Evolutionary conservation across 1,140 invertebrate species (phyloP).

Genomic region (Cyphomyrmex costatus): DNA sequence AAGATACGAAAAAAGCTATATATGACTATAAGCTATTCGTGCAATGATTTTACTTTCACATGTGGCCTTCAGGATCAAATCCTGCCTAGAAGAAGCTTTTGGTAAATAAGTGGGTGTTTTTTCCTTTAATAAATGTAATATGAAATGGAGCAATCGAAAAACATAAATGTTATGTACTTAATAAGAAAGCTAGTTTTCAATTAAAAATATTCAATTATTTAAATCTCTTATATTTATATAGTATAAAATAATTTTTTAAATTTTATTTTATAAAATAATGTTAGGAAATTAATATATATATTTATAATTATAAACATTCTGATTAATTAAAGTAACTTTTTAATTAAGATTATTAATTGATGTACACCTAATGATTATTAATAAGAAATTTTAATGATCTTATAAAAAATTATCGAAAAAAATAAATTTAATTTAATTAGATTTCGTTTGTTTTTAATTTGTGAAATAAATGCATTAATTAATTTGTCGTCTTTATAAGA

Average conservation of each 20-base stretch:
- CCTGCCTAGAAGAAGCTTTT: slow-evolving; percentile 5
- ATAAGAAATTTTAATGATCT: background rate
- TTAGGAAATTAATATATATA: too few relatives aligned
- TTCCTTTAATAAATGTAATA: background rate
- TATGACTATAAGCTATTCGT: slow-evolving; percentile 2
- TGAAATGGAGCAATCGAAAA: background rate
- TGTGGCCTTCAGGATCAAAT: slow-evolving; percentile 44
- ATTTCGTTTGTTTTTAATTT: too few relatives aligned
- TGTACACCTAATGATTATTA: background rate
- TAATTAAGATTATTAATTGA: background rate
- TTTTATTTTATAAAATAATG: too few relatives aligned
- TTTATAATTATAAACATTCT: too few relatives aligned
- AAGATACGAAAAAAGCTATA: slow-evolving; percentile 1
- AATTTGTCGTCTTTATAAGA: background rate
- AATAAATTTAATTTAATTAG: background rate
- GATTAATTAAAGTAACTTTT: background rate
- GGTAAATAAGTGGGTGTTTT: background rate
- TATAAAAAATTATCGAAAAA: background rate
- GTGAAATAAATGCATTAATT: background rate
- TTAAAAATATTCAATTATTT: too few relatives aligned
- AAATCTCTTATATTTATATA: background rate
- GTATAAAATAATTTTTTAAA: too few relatives aligned
- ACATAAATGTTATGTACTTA: background rate
- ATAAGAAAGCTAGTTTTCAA: background rate
- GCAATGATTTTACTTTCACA: slow-evolving; percentile 42